These are phyloP conservation scores for Bursaphelenchus okinawaensis DNA, from an alignment of 2,888 invertebrate species.

Conservation along the genomic window DNA sequence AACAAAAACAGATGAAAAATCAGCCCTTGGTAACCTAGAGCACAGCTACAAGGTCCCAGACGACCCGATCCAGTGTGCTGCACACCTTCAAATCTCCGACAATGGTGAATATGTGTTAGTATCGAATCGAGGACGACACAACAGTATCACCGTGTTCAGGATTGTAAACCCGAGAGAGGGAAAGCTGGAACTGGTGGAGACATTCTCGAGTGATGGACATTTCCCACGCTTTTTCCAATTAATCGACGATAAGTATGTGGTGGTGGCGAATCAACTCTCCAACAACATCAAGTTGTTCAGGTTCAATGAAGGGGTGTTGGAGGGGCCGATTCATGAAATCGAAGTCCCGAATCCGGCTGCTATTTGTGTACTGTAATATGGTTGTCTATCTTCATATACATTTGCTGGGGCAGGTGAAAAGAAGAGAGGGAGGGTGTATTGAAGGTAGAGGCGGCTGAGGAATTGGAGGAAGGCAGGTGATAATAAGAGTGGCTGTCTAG, in stretches of 20 bases:
- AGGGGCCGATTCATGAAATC: neutral
- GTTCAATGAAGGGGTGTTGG: neutral
- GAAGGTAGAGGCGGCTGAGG: too few species aligned
- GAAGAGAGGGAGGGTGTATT: too few species aligned
- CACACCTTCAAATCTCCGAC: conserved; percentile 16
- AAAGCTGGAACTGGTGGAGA: conserved; percentile 11
- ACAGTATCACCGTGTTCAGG: conserved; percentile 11
- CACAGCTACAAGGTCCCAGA: conserved; percentile 2
- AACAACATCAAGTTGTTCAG: neutral
- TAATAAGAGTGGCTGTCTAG: too few species aligned
- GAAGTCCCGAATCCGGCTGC: conserved; percentile 8
- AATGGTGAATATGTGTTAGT: conserved; percentile 15
- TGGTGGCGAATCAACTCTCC: conserved; percentile 19
- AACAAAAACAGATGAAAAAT: conserved; percentile 9
- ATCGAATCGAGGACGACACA: conserved; percentile 20
- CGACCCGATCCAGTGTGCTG: conserved; percentile 16
- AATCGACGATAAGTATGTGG: conserved; percentile 15
- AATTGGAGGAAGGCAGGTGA: too few species aligned
- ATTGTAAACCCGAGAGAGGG: conserved; percentile 1
- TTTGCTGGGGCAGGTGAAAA: too few species aligned
- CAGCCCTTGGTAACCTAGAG: conserved; percentile 4
- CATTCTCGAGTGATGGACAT: conserved; percentile 4
- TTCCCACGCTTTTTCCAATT: conserved; percentile 19
- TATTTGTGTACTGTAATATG: conserved; percentile 1
- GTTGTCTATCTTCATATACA: too few species aligned